Conservation (phyloP, 2,113 vertebrate genomes). For the Passer montanus region DNA sequence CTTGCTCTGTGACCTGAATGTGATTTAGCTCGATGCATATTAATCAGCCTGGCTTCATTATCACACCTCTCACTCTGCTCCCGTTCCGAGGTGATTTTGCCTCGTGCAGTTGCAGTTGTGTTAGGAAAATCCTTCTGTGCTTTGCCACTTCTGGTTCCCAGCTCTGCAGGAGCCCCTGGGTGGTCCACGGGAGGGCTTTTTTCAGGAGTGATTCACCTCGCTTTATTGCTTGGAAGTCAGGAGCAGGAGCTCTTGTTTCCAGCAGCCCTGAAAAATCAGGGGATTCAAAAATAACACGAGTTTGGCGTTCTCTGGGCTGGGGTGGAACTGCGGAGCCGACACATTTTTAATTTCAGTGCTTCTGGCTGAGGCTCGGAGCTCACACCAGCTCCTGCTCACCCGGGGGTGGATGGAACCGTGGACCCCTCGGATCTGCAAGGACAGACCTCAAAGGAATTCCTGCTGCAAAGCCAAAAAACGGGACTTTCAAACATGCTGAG, state of each 20-base stretch:
- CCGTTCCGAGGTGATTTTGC: background rate
- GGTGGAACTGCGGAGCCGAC: background rate
- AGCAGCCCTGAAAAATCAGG: conserved; percentile 42
- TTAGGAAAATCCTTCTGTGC: background rate
- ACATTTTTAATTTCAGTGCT: background rate
- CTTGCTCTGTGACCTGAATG: background rate
- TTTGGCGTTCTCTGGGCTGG: conserved; percentile 10
- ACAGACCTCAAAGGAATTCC: background rate
- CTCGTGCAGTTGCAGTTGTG: background rate
- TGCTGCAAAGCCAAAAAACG: background rate
- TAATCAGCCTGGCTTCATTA: conserved; percentile 39
- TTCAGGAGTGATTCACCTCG: conserved; percentile 48
- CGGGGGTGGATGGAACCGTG: fast-evolving
- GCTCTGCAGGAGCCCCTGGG: conserved; percentile 35
- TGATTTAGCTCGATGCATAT: background rate
- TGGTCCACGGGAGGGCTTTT: conserved; percentile 5
- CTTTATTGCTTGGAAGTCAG: conserved; percentile 52
- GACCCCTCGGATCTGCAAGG: background rate
- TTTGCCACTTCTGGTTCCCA: conserved; percentile 11
- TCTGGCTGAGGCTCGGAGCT: background rate
- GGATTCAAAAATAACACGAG: conserved; percentile 39
- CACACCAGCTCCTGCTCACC: background rate
- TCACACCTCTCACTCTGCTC: background rate
- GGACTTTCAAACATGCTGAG: fast-evolving
- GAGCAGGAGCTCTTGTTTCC: conserved; percentile 49